Base-by-base conservation (phyloP, 2,888 invertebrate genomes). In the Abrostola tripartita region DNA sequence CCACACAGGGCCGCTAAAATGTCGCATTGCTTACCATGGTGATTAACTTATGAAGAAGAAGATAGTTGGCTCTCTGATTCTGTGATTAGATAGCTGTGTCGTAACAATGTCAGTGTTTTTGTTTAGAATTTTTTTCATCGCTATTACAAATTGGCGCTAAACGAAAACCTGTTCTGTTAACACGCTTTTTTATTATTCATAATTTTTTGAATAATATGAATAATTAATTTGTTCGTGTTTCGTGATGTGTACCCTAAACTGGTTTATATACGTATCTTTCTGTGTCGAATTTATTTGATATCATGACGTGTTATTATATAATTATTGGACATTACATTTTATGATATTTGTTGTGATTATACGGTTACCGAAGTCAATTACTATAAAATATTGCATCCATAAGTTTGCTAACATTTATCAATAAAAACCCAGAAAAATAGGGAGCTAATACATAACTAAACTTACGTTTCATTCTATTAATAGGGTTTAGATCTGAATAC, bases 151-250 rank as follows among this genome's bases (percentile, higher is more conserved):
- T 51, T 7, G 10, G 1, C 50, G 57, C 41, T 61, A 12, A 51
- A 58, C 14, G 44, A 37, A 53, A 61, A 70, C 62, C 55, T 36
- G 75, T 59, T 66, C 35, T 35, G 57, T 55, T 61, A 24, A 54
- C 37, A 42, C 37, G 35, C 38, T 40, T 61, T 60, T 63, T 60
- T 63, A 65, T 57, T 56, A 49, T 62, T 51, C 51, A 72, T 40
- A 0, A 52, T 52, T 65, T 71, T 73, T 63, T 61, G 14, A 76
- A 76, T 73, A 76, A 55, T 73, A 61, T 61, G 14, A 76, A 76
- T 73, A 76, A 58, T 66, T 66, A 37, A 53, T 11, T 9, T 24
- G 24, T 24, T 62, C 49, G n/a, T 11, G 53, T 61, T 67, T 66
- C 37, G 64, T 53, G 51, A 50, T 52, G 38, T 52, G 49, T 61